Conservation (phyloP, 2,888 invertebrate species). For the Drosophila hamatofila region DNA sequence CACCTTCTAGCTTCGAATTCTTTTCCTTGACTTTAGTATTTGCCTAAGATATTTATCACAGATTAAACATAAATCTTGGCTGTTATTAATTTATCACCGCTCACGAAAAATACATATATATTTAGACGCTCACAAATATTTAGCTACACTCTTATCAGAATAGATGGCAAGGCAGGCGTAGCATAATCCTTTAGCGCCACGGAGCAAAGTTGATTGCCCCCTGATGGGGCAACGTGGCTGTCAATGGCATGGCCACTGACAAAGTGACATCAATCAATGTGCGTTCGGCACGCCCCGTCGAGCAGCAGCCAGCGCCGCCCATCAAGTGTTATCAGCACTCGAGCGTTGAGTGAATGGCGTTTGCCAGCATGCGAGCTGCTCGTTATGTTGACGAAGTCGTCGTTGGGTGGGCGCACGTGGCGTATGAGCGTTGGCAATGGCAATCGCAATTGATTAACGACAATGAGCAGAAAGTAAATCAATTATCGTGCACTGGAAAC, state of each 20-base stretch:
- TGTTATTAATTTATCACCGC: constrained; percentile 1
- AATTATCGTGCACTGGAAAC: constrained; percentile 66
- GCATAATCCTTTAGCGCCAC: constrained; percentile 39
- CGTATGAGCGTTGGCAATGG: constrained; percentile 70
- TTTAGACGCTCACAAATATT: not conserved
- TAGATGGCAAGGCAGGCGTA: not conserved
- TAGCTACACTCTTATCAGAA: not conserved
- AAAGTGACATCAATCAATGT: constrained; percentile 78
- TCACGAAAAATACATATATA: not conserved
- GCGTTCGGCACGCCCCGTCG: constrained; percentile 45
- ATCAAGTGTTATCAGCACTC: constrained; percentile 66
- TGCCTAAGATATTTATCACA: not conserved
- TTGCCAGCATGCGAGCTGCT: constrained; percentile 37
- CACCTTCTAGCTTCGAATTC: too few relatives aligned
- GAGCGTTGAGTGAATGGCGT: constrained; percentile 46
- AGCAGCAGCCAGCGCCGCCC: not conserved
- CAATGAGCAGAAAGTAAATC: constrained; percentile 74
- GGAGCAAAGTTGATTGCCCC: constrained; percentile 57
- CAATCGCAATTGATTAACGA: constrained; percentile 79
- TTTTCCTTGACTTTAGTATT: not conserved
- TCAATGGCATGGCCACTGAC: constrained; percentile 44
- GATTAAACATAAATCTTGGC: constrained; percentile 6
- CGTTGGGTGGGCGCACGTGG: constrained; percentile 57
- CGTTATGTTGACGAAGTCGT: constrained; percentile 41
- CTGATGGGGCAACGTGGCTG: constrained; percentile 32